A percentile compares a stretch with the other conserved stretches of the same genome.
phyloP scores from a whole-genome alignment of 2,888 invertebrate species.

The Heterodera filipjevi region DNA sequence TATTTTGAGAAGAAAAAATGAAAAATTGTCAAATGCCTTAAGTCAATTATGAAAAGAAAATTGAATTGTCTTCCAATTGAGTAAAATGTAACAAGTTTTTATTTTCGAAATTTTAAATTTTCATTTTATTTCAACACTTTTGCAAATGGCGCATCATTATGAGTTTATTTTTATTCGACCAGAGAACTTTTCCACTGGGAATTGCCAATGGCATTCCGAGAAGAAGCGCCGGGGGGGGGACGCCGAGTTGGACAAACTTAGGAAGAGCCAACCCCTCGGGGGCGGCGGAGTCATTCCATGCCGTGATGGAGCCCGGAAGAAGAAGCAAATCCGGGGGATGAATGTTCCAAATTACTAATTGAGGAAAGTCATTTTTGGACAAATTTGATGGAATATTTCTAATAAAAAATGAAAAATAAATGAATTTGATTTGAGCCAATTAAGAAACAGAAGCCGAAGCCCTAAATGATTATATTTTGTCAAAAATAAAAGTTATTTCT shows the following conservation, averaged over 20 bases:
- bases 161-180: neutral
- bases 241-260: neutral
- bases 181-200: neutral
- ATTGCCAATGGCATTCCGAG: neutral
- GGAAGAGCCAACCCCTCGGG: neutral
- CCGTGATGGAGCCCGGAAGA: neutral
- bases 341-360: neutral
- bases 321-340: neutral
- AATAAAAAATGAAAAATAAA: too few relatives aligned
- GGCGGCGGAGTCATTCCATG: neutral
- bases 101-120: neutral
- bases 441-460: too few relatives aligned
- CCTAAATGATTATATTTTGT: too few relatives aligned
- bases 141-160: neutral
- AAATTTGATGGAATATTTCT: too few relatives aligned
- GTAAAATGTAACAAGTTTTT: too few relatives aligned
- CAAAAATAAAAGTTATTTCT: too few relatives aligned
- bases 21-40: too few relatives aligned
- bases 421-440: too few relatives aligned
- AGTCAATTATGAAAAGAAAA: too few relatives aligned
- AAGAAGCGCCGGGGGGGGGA: neutral
- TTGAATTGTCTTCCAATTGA: too few relatives aligned
- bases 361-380: neutral
- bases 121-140: neutral
- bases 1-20: too few relatives aligned